Conservation (phyloP, 2,797 vertebrate genomes). For the Gadopsis bispinosus region DNA sequence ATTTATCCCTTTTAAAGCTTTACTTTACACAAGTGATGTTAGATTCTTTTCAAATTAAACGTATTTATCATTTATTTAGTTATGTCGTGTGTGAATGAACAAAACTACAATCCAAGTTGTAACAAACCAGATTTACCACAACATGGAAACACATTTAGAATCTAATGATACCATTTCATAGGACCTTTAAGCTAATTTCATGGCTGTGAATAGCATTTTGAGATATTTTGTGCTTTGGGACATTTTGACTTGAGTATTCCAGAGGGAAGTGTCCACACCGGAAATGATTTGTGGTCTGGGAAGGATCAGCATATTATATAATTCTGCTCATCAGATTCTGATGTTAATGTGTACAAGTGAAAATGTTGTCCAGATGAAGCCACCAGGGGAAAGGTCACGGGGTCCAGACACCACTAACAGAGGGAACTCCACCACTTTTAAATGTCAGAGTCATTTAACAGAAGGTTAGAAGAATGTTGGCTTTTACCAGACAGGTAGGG, state of each 20-base stretch:
- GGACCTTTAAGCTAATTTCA: too few relatives aligned
- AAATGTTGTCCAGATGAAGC: neutral
- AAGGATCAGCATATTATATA: neutral
- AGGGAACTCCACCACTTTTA: neutral
- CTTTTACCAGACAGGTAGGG: neutral
- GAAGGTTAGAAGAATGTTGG: neutral
- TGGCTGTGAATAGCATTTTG: too few relatives aligned
- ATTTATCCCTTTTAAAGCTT: slow-evolving; percentile 65
- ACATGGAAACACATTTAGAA: too few relatives aligned
- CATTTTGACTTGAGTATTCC: neutral
- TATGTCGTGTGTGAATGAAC: too few relatives aligned
- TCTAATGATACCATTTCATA: too few relatives aligned
- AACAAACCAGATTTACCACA: too few relatives aligned
- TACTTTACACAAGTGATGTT: slow-evolving; percentile 77
- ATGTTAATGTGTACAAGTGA: neutral
- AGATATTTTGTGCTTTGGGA: neutral
- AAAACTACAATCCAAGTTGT: too few relatives aligned
- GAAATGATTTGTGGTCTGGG: neutral
- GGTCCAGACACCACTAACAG: neutral
- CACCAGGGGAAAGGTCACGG: neutral
- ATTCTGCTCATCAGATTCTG: neutral
- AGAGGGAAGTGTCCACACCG: neutral
- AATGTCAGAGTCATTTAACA: neutral
- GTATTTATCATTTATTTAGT: too few relatives aligned
- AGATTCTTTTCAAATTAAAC: too few relatives aligned